These are phyloP conservation scores for Umimayanthus kanabou DNA, from an alignment of 92 coral and sea anemone species.

Conservation along the genomic window DNA sequence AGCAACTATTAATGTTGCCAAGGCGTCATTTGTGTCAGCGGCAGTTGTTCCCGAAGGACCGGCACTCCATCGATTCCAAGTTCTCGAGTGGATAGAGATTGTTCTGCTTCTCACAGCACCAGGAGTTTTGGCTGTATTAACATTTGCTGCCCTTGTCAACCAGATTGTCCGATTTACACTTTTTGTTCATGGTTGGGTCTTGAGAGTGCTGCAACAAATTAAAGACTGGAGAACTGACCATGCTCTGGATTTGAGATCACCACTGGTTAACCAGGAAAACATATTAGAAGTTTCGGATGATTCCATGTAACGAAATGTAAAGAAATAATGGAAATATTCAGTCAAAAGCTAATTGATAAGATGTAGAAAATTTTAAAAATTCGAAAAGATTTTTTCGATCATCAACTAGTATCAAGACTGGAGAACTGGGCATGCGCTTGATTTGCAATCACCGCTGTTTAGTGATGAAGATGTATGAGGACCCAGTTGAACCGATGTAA, in stretches of 20 bases:
- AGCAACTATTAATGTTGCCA: slow-evolving; percentile 45
- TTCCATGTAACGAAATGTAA: neutral
- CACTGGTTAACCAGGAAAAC: neutral
- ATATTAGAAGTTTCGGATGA: neutral
- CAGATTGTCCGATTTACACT: neutral
- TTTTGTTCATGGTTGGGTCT: neutral
- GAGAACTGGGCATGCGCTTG: too few species aligned
- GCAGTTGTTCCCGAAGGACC: slow-evolving; percentile 46
- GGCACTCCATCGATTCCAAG: neutral
- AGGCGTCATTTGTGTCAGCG: slow-evolving; percentile 35
- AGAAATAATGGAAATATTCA: neutral
- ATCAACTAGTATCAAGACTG: too few species aligned
- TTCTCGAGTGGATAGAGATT: slow-evolving; percentile 45
- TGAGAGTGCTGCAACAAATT: neutral
- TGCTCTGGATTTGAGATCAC: neutral
- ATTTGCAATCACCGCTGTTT: too few species aligned
- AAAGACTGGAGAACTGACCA: neutral
- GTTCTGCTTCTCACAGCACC: neutral
- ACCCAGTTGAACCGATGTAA: too few species aligned
- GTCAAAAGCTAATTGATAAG: too few species aligned
- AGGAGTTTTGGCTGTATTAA: neutral
- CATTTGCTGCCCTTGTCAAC: neutral
- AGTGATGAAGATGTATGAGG: too few species aligned
- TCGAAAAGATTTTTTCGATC: too few species aligned
- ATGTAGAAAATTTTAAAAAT: too few species aligned